phyloP scores from a whole-genome alignment of 2,888 invertebrate genomes.

The Germaria angustata region DNA sequence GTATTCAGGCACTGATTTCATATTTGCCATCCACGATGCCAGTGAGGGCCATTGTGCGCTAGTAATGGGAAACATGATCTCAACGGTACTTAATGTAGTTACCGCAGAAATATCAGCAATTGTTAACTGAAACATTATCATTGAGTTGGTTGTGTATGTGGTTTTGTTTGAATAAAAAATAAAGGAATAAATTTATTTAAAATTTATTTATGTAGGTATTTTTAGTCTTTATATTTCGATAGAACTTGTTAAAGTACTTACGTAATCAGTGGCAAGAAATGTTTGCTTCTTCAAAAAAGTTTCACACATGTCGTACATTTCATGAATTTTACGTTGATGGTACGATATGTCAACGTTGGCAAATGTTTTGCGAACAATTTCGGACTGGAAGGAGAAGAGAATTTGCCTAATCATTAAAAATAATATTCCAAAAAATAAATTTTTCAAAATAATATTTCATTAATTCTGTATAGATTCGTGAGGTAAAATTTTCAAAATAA shows the following conservation, averaged over 20 bases:
- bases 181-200: conserved; percentile 16
- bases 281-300: conserved; percentile 73
- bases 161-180: conserved; percentile 15
- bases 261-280: conserved; percentile 78
- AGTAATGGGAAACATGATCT: conserved; percentile 80
- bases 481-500: no score
- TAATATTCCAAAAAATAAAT: no score
- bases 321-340: conserved; percentile 76
- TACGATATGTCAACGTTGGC: conserved; percentile 74
- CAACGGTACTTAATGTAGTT: conserved; percentile 79
- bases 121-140: conserved; percentile 73
- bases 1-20: conserved; percentile 75
- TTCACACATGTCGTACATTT: conserved; percentile 79
- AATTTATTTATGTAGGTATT: background rate
- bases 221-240: background rate
- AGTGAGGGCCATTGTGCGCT: conserved; percentile 75
- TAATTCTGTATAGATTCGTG: no score
- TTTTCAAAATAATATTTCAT: no score
- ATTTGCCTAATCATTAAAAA: background rate
- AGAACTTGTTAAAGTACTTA: conserved; percentile 67
- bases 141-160: background rate
- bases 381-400: conserved; percentile 71
- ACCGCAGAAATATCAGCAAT: conserved; percentile 80
- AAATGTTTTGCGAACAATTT: conserved; percentile 75
- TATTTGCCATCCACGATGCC: conserved; percentile 73